These are phyloP conservation scores for Pollicipes pollicipes DNA, from an alignment of 1,140 invertebrate genomes.

Conservation along the genomic window DNA sequence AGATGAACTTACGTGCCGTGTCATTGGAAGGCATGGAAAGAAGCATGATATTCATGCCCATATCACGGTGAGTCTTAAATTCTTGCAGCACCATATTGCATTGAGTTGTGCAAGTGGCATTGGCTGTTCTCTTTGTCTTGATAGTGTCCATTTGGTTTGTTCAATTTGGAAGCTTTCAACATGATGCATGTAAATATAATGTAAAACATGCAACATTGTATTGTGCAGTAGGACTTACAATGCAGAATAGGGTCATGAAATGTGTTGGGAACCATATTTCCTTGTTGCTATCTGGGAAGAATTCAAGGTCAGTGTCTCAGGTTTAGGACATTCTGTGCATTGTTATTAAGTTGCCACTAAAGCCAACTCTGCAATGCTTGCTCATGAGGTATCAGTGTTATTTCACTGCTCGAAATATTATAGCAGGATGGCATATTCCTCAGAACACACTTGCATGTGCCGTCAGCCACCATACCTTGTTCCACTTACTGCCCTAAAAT, in stretches of 20 bases:
- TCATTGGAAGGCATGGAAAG: conserved; percentile 80
- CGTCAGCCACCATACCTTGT: too few species aligned
- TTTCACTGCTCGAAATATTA: too few species aligned
- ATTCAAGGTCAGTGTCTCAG: neutral
- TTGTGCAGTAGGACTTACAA: neutral
- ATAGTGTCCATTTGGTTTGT: neutral
- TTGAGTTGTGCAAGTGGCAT: neutral
- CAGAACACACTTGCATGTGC: too few species aligned
- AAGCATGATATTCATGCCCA: conserved; percentile 93
- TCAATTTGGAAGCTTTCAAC: neutral
- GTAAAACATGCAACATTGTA: neutral
- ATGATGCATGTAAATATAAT: neutral
- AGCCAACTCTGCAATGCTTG: too few species aligned
- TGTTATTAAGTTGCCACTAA: too few species aligned
- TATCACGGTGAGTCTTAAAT: conserved; percentile 61
- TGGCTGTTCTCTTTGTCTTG: neutral
- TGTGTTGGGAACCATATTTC: too few species aligned
- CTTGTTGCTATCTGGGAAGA: neutral
- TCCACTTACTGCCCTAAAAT: too few species aligned
- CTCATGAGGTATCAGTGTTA: too few species aligned
- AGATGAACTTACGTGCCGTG: conserved; percentile 90
- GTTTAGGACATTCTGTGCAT: too few species aligned
- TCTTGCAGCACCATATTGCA: too few species aligned
- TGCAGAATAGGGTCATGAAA: too few species aligned
- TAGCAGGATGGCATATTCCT: too few species aligned